Evolutionary conservation across 2,113 vertebrate species (phyloP).

Genomic region (Monarcha castaneiventris): DNA sequence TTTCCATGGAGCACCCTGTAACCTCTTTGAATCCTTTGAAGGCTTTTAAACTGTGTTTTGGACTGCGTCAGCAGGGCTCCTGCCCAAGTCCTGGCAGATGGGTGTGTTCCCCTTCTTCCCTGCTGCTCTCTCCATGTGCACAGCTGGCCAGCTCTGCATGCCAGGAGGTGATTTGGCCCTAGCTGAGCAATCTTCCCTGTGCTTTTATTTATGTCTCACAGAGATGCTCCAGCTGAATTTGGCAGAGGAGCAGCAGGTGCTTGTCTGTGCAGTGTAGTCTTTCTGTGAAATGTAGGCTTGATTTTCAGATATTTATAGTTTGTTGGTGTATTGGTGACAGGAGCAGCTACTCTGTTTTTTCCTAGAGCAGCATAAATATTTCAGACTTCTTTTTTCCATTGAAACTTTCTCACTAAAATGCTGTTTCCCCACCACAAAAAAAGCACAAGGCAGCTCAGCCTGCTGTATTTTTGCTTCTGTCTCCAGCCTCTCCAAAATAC

Average conservation of each 20-base stretch:
- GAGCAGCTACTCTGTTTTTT: neutral
- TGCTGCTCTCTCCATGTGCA: accelerated
- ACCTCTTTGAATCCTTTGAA: neutral
- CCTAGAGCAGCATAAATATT: neutral
- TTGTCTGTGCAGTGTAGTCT: neutral
- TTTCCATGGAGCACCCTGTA: neutral
- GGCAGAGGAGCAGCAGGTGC: neutral
- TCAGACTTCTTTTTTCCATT: neutral
- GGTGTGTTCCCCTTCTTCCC: accelerated
- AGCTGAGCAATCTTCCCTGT: neutral
- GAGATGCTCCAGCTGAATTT: neutral
- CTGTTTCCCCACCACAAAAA: neutral
- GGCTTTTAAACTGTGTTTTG: neutral
- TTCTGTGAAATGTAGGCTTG: neutral
- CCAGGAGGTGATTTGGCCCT: no score
- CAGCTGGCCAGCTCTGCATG: neutral
- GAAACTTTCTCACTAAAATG: conserved; percentile 9
- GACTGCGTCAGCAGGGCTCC: neutral
- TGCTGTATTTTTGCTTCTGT: neutral
- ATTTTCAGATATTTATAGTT: neutral
- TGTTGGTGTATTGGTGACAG: neutral
- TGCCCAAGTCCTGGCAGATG: neutral
- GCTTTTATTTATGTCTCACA: neutral
- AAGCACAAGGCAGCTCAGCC: neutral
- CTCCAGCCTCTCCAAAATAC: neutral